phyloP scores from a whole-genome alignment of 1,140 invertebrate species.

The Magallana ariakensis region DNA sequence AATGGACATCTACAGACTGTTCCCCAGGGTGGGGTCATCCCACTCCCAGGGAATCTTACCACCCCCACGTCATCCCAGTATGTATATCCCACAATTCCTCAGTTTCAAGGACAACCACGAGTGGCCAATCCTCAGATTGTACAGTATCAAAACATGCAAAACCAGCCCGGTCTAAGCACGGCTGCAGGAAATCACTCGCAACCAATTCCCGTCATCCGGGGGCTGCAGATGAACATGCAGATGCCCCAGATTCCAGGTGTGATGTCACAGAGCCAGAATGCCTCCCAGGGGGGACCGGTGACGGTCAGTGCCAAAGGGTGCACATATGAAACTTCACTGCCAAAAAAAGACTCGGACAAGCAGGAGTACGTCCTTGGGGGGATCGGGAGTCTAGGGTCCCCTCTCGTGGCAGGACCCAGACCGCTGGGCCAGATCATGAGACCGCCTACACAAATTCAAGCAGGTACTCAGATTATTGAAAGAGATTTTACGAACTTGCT shows the following conservation, averaged over 20 bases:
- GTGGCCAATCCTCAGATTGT: slow-evolving; percentile 49
- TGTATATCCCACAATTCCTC: slow-evolving; percentile 53
- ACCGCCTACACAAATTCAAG: slow-evolving; percentile 39
- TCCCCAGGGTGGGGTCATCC: slow-evolving; percentile 35
- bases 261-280: slow-evolving; percentile 38
- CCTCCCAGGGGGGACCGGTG: slow-evolving; percentile 37
- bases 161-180: background rate
- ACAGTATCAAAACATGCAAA: slow-evolving; percentile 54
- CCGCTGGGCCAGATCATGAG: slow-evolving; percentile 28
- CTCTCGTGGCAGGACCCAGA: slow-evolving; percentile 47
- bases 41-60: slow-evolving; percentile 21
- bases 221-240: slow-evolving; percentile 60
- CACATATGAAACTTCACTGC: slow-evolving; percentile 43
- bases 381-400: slow-evolving; percentile 46
- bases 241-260: slow-evolving; percentile 36
- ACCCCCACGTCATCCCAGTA: slow-evolving; percentile 53
- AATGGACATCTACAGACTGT: slow-evolving; percentile 52
- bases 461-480: background rate
- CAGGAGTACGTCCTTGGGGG: slow-evolving; percentile 52
- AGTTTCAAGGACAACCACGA: slow-evolving; percentile 43
- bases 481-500: no score
- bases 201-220: slow-evolving; percentile 52
- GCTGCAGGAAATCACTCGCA: slow-evolving; percentile 46
- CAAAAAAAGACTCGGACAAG: slow-evolving; percentile 57
- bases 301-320: slow-evolving; percentile 56